Conservation (phyloP, 1,140 invertebrate genomes). For the Pseudomyrmex concolor region DNA sequence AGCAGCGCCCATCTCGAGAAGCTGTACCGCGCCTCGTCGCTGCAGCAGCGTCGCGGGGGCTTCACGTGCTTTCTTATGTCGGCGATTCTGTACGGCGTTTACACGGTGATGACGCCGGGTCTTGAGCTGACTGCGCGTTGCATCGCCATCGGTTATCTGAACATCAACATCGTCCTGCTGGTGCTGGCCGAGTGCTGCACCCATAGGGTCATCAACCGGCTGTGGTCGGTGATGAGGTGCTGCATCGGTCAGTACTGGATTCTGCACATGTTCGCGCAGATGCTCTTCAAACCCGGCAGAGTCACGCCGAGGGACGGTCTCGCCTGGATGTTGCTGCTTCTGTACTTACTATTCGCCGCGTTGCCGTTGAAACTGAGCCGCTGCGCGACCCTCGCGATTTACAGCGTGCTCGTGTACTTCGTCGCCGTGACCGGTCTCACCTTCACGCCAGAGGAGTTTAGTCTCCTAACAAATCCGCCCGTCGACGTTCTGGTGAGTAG, state of each 20-base stretch:
- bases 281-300: conserved; percentile 85
- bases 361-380: conserved; percentile 90
- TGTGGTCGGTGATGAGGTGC: conserved; percentile 87
- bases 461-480: conserved; percentile 64
- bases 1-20: conserved; percentile 86
- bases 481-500: conserved; percentile 86
- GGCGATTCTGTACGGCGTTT: conserved; percentile 89
- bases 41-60: conserved; percentile 91
- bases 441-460: conserved; percentile 71
- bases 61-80: conserved; percentile 90
- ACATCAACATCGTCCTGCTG: conserved; percentile 85
- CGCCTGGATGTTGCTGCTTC: conserved; percentile 92
- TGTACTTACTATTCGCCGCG: conserved; percentile 94
- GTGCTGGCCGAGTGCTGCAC: conserved; percentile 84
- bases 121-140: conserved; percentile 86
- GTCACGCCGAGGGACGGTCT: conserved; percentile 87
- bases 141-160: conserved; percentile 85
- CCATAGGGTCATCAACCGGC: conserved; percentile 76
- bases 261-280: conserved; percentile 86
- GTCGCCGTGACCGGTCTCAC: conserved; percentile 85
- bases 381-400: conserved; percentile 87
- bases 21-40: conserved; percentile 91
- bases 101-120: conserved; percentile 84
- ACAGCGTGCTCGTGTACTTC: conserved; percentile 87
- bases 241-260: conserved; percentile 88